These are phyloP conservation scores for Linyphia triangularis DNA, from an alignment of 2,888 invertebrate species.

Conservation along the genomic window DNA sequence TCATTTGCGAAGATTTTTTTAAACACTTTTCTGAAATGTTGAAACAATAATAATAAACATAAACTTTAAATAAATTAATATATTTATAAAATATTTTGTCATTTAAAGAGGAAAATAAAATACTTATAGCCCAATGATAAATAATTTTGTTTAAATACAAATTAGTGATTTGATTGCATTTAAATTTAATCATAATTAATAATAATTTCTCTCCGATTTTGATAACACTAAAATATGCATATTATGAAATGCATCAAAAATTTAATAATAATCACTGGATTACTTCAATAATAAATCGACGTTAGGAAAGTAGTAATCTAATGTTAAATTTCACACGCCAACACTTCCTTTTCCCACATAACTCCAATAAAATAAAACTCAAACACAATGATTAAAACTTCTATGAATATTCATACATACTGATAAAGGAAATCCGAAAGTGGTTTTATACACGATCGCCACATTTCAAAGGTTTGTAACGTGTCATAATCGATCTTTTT, in stretches of 20 bases:
- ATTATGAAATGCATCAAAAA: not conserved
- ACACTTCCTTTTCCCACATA: not conserved
- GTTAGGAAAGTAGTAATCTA: conserved; percentile 9
- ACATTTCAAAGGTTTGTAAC: conserved; percentile 44
- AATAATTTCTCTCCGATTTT: no score
- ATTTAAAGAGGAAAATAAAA: not conserved
- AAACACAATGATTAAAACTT: conserved; percentile 49
- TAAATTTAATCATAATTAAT: no score
- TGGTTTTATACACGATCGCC: conserved; percentile 47
- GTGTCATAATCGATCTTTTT: conserved; percentile 56
- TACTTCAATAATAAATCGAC: not conserved
- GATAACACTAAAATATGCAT: conserved; percentile 17
- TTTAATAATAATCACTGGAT: not conserved
- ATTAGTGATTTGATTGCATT: no score
- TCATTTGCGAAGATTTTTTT: no score
- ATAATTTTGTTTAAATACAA: no score
- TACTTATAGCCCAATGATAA: no score
- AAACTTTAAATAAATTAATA: no score
- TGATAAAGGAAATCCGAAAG: conserved; percentile 51
- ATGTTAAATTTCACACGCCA: conserved; percentile 38
- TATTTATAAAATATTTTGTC: no score
- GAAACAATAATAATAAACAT: no score
- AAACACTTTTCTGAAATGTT: no score
- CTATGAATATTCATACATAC: conserved; percentile 68
- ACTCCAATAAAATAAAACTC: conserved; percentile 49